Conservation (phyloP, 1,140 invertebrate genomes). For the Orussus abietinus region DNA sequence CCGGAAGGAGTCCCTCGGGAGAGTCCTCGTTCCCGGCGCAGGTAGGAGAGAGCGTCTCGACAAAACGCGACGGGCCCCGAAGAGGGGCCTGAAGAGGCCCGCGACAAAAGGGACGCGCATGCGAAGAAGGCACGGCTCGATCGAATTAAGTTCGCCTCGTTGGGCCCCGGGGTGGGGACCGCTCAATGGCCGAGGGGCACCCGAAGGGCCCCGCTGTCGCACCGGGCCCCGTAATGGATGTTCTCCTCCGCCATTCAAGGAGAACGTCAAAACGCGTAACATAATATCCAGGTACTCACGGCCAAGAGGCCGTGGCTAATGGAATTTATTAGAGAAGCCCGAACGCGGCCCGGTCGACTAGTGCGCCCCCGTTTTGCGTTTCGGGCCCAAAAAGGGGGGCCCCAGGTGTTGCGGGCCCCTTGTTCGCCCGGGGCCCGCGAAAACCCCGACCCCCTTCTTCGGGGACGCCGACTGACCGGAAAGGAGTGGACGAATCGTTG, state of each 20-base stretch:
- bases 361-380: slow-evolving; percentile 5
- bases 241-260: slow-evolving; percentile 37
- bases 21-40: slow-evolving; percentile 15
- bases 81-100: neutral
- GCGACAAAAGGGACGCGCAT: slow-evolving; percentile 27
- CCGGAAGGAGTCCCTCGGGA: slow-evolving; percentile 16
- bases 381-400: slow-evolving; percentile 7
- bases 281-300: slow-evolving; percentile 43
- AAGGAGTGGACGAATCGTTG: slow-evolving; percentile 9
- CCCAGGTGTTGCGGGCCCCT: slow-evolving; percentile 3
- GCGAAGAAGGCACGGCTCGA: slow-evolving; percentile 28
- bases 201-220: slow-evolving; percentile 36
- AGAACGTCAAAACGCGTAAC: slow-evolving; percentile 42
- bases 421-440: neutral
- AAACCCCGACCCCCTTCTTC: slow-evolving; percentile 7
- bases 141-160: slow-evolving; percentile 47
- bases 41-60: slow-evolving; percentile 22
- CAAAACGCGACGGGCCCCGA: slow-evolving; percentile 4
- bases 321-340: slow-evolving; percentile 48
- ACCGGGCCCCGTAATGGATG: slow-evolving; percentile 45
- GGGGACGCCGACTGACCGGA: slow-evolving; percentile 5
- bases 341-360: slow-evolving; percentile 8
- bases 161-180: slow-evolving; percentile 26
- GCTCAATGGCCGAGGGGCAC: too few relatives aligned
- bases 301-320: slow-evolving; percentile 47